phyloP scores from a whole-genome alignment of 2,113 vertebrate species.

The Thunnus maccoyii region DNA sequence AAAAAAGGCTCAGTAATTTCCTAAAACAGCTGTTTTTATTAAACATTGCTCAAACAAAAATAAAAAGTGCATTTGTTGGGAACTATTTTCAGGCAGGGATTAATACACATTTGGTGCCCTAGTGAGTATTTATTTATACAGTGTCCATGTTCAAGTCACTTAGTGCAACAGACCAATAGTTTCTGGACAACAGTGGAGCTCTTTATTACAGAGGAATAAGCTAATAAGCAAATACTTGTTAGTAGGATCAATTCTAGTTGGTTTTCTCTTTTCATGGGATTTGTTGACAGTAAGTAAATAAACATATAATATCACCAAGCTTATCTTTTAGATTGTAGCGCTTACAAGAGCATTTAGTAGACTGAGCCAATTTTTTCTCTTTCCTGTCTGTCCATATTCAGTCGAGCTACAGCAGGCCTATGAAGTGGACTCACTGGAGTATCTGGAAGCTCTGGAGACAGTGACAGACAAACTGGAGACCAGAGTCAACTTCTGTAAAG shows the following conservation, averaged over 20 bases:
- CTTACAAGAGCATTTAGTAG: too few relatives aligned
- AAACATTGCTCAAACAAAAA: too few relatives aligned
- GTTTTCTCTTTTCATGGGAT: too few relatives aligned
- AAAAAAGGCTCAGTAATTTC: too few relatives aligned
- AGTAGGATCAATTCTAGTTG: too few relatives aligned
- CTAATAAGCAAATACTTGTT: too few relatives aligned
- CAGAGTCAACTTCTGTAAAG: slow-evolving; percentile 98
- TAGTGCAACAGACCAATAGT: too few relatives aligned
- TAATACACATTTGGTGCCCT: background rate
- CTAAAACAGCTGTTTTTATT: too few relatives aligned
- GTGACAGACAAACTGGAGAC: slow-evolving; percentile 95
- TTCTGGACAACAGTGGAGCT: too few relatives aligned
- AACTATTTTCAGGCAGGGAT: background rate
- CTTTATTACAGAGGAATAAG: too few relatives aligned
- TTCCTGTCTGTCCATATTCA: slow-evolving; percentile 62
- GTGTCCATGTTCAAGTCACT: too few relatives aligned
- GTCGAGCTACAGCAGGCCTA: slow-evolving; percentile 95
- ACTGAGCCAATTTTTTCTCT: slow-evolving; percentile 5
- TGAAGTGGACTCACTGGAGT: slow-evolving; percentile 96
- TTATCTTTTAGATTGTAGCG: background rate
- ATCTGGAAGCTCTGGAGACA: slow-evolving; percentile 94
- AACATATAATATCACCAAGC: background rate
- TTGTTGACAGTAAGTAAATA: too few relatives aligned
- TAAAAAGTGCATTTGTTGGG: background rate
- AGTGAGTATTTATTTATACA: background rate